Evolutionary conservation across 2,797 vertebrate species (phyloP), one percentile per base, ranked within the genome.

Genomic region (Euthynnus affinis): DNA sequence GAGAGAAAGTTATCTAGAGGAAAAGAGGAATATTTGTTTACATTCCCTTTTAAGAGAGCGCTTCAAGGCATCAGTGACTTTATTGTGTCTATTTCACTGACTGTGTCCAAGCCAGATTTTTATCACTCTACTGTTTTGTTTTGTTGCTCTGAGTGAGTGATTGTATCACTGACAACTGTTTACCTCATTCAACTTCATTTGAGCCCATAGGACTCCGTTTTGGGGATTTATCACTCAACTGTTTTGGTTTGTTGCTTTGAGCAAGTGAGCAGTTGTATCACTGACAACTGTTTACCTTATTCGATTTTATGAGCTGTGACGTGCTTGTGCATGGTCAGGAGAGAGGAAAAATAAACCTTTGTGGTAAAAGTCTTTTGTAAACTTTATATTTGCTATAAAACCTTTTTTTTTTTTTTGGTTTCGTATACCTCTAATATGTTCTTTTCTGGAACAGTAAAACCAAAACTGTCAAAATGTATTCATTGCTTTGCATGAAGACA

Each of bases 91-190:
- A 59, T 75, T 56, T 82, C 78, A 82, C 29, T 22, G 55, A 87
- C 78, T 85, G 86, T 79, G 82, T 84, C 84, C 60, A 56, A 65
- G 34, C 27, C 80, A 80, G 88, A 92, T 90, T 60, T 42, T 51
- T 82, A 89, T 89, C 90, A 34, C 44, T 13, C 27, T 9, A 0
- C 57, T 65, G 60, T 60, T 84, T 65, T 80, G 71, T 68, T 65
- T 48, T 55, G 48, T 40, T 60, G 44, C 69, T 80, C n/a, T 60
- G 48, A 69, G 15, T 14, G 48, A 78, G 32, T 3, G 15, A 0
- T 18, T 74, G n/a, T 49, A 61, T 79, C 56, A 4, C 46, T 62
- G 61, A 62, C 17, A 37, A 52, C 37, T 82, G 86, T 87, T 89
- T 87, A 80, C 60, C 32, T 72, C 80, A 22, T 80, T 89, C 82